A percentile compares a stretch with the other conserved stretches of the same genome.
Evolutionary conservation across 2,113 vertebrate species (phyloP).

Genomic region (Atrichornis clamosus): DNA sequence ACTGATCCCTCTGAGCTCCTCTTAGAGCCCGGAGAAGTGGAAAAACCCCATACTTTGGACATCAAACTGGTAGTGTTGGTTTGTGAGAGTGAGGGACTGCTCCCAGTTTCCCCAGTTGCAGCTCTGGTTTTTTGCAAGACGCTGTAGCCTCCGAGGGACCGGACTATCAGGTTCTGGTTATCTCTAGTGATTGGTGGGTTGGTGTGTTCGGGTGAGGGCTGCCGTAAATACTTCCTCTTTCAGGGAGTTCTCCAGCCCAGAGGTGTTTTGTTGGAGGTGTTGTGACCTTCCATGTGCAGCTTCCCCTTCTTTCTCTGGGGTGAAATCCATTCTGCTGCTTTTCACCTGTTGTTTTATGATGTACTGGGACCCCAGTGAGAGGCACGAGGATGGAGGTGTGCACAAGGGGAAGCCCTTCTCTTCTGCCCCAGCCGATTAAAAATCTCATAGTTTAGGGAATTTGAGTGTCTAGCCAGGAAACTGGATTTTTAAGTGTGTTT

Average conservation of each 20-base stretch:
- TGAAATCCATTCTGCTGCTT: not conserved
- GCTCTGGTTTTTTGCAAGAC: not conserved
- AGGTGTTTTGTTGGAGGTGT: not conserved
- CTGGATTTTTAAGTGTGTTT: not conserved
- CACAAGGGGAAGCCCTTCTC: not conserved
- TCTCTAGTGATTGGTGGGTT: not conserved
- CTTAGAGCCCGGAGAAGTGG: not conserved
- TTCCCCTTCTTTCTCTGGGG: not conserved
- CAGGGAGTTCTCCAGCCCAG: not conserved
- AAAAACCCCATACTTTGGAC: not conserved
- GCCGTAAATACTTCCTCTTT: not conserved
- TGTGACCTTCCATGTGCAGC: not conserved
- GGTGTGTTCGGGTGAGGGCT: not conserved
- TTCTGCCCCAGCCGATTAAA: not conserved
- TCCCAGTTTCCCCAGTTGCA: not conserved
- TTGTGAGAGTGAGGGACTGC: not conserved
- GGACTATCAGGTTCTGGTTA: not conserved
- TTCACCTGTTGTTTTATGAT: not conserved
- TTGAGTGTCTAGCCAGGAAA: not conserved
- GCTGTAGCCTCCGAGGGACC: rapidly evolving
- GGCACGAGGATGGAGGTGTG: not conserved
- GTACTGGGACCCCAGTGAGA: not conserved
- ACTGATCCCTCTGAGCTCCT: not conserved
- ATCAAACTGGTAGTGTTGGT: not conserved
- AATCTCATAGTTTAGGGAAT: rapidly evolving